Conservation (phyloP, 2,113 vertebrate genomes). For the Corydoras sp. region DNA sequence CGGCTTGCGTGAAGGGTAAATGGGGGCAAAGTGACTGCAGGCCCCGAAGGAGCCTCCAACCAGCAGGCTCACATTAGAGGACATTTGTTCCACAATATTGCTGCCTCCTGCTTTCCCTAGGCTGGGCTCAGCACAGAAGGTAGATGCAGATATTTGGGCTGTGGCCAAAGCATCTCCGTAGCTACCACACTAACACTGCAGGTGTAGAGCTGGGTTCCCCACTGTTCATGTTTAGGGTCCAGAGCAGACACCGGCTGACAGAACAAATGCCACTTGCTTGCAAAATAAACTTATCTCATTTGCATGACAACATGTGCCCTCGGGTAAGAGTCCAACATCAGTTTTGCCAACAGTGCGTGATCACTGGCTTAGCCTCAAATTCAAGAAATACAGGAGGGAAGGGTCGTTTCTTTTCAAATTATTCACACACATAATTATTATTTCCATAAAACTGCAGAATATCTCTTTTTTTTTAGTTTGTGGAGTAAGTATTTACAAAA, state of each 20-base stretch:
- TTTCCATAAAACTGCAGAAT: too few relatives aligned
- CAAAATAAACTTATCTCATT: conserved; percentile 95
- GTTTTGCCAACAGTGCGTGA: conserved; percentile 59
- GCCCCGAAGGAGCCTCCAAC: conserved; percentile 63
- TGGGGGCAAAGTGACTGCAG: conserved; percentile 42
- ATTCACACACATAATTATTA: too few relatives aligned
- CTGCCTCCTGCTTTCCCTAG: conserved; percentile 78
- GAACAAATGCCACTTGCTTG: conserved; percentile 81
- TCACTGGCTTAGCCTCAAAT: conserved; percentile 50
- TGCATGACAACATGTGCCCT: conserved; percentile 87
- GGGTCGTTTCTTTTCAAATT: neutral
- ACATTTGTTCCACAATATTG: conserved; percentile 80
- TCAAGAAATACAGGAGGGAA: conserved; percentile 16
- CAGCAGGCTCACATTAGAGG: conserved; percentile 79
- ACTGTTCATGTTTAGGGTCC: conserved; percentile 63
- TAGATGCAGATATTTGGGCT: conserved; percentile 84
- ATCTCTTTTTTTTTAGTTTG: too few relatives aligned
- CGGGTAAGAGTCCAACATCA: conserved; percentile 73
- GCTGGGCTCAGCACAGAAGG: conserved; percentile 83
- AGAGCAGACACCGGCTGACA: conserved; percentile 79
- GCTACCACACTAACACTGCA: conserved; percentile 72
- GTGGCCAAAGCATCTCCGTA: conserved; percentile 75
- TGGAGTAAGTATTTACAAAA: too few relatives aligned
- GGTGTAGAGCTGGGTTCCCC: conserved; percentile 70
- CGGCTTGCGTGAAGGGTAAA: conserved; percentile 38